phyloP scores from a whole-genome alignment of 2,888 invertebrate genomes.

The Epirrita christyi region DNA sequence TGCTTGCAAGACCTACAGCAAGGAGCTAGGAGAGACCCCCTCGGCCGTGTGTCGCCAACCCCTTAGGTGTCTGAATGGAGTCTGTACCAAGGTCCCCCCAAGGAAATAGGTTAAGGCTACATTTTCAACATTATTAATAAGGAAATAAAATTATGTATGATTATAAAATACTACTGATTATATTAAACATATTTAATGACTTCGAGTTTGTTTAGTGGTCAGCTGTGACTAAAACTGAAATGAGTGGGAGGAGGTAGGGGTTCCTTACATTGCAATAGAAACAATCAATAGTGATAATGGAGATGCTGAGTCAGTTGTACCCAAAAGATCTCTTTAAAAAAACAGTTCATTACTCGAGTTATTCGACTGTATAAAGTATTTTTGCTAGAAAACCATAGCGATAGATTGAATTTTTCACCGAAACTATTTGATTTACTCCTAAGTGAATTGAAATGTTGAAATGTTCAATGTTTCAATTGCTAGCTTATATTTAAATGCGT shows the following conservation, averaged over 20 bases:
- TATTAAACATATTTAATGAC: no score
- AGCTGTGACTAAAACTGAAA: no score
- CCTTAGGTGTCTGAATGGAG: conserved; percentile 60
- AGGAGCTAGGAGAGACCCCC: conserved; percentile 74
- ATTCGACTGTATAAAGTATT: no score
- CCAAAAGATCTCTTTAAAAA: no score
- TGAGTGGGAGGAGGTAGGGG: no score
- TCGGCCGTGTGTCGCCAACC: conserved; percentile 70
- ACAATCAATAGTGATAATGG: no score
- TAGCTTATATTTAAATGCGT: conserved; percentile 1
- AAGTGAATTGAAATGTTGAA: no score
- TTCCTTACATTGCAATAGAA: no score
- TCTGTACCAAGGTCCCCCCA: conserved; percentile 59
- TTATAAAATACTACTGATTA: not conserved
- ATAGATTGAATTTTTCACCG: not conserved
- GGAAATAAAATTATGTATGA: not conserved
- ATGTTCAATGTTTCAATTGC: conserved; percentile 10
- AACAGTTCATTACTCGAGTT: no score
- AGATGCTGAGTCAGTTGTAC: no score
- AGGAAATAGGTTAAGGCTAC: conserved; percentile 36
- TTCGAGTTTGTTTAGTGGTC: no score
- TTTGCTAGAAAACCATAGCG: no score
- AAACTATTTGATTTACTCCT: not conserved
- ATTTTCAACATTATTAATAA: not conserved
- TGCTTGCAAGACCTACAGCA: conserved; percentile 73